These are phyloP conservation scores for Tinamus major DNA, from an alignment of 2,797 vertebrate genomes.

Conservation along the genomic window DNA sequence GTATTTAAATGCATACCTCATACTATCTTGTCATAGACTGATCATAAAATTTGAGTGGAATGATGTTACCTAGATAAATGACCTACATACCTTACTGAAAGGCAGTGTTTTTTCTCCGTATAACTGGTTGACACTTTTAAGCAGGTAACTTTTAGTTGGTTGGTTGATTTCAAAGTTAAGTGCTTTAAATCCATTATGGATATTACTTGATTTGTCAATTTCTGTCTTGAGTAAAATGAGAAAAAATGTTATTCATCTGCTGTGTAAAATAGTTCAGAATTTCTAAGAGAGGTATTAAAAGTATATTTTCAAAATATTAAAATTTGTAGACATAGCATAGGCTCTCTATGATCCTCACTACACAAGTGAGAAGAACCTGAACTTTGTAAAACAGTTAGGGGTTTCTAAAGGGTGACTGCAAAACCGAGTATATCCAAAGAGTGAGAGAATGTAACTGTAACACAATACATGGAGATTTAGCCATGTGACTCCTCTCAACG, in stretches of 20 bases:
- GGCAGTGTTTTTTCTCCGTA: conserved; percentile 75
- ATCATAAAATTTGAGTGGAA: neutral
- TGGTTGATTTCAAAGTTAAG: conserved; percentile 73
- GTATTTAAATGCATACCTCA: neutral
- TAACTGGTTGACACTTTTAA: conserved; percentile 76
- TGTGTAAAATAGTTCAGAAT: neutral
- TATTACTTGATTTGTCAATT: neutral
- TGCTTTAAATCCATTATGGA: conserved; percentile 66
- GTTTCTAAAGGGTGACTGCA: neutral
- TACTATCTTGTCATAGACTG: neutral
- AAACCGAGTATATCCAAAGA: neutral
- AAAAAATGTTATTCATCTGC: neutral
- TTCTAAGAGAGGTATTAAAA: neutral
- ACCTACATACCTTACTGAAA: conserved; percentile 76
- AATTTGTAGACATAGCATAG: neutral
- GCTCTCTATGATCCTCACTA: neutral
- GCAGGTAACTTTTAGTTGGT: conserved; percentile 43
- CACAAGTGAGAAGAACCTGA: neutral
- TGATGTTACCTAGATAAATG: neutral
- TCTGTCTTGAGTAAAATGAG: conserved; percentile 64
- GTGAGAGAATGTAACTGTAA: neutral
- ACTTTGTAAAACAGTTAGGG: neutral
- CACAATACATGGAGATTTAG: neutral
- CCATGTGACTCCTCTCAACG: neutral
- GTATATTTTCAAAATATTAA: neutral